phyloP scores from a whole-genome alignment of 1,140 invertebrate genomes.

The Colletes latitarsis region DNA sequence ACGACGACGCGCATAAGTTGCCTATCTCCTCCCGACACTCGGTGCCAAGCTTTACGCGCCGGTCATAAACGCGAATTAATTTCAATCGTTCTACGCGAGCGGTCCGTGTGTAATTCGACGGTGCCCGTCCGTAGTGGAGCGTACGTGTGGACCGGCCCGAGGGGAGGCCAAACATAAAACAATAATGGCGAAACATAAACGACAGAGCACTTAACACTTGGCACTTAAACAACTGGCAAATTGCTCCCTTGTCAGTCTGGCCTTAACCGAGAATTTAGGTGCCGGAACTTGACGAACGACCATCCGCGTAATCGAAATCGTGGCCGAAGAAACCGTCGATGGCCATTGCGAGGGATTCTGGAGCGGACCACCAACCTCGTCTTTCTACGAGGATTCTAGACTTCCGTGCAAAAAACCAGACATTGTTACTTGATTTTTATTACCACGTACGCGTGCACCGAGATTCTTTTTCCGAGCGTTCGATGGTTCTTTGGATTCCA shows the following conservation, averaged over 20 bases:
- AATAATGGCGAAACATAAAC: conserved; percentile 81
- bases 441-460: too few relatives aligned
- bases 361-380: too few relatives aligned
- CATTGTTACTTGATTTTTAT: too few relatives aligned
- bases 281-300: conserved; percentile 73
- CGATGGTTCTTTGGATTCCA: too few relatives aligned
- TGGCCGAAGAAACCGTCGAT: conserved; percentile 35
- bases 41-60: conserved; percentile 56
- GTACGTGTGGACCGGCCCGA: conserved; percentile 37
- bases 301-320: conserved; percentile 63
- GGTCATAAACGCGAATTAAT: conserved; percentile 80
- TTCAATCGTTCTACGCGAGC: conserved; percentile 76
- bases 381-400: too few relatives aligned
- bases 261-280: conserved; percentile 79
- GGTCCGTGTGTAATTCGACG: conserved; percentile 33
- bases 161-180: conserved; percentile 80
- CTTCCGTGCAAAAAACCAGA: too few relatives aligned
- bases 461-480: too few relatives aligned
- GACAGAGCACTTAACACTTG: conserved; percentile 81
- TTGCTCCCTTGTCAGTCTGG: conserved; percentile 80
- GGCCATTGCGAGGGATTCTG: too few relatives aligned
- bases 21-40: conserved; percentile 68
- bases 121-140: neutral
- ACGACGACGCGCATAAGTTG: conserved; percentile 51
- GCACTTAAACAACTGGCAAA: conserved; percentile 82